Base-by-base conservation (phyloP, 2,888 invertebrate species). In the Eubasilissa splendida region DNA sequence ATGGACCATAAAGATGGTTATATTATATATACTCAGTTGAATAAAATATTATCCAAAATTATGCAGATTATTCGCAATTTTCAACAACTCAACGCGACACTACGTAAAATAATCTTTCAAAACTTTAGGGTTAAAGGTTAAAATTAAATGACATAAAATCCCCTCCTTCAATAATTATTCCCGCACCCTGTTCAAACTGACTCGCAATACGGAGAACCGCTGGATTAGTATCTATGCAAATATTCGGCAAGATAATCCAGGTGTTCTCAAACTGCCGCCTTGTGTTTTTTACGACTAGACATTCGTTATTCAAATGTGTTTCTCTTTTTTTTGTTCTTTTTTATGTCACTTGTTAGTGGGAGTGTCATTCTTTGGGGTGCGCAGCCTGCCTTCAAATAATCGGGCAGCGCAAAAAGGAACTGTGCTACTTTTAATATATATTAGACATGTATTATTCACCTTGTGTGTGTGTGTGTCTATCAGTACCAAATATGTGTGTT, bases 241-340 rank as follows among this genome's bases (percentile, higher is more conserved):
- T 42, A 65, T 12, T 42, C 33, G 3, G 33, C 42, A 59, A 59
- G 22, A 22, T 59, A 73, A 77, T 77, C 60, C 82, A 82, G 80
- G 82, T 80, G 80, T 80, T 77, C 77, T 80, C 80, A 77, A 82
- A 74, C 65, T 78, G 76, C 76, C 70, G 78, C 71, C 82, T 63
- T 56, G 82, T 82, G 82, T 79, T 76, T 71, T 82, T 82, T 80
- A 82, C 80, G 82, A 82, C 71, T 76, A 58, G 78, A 56, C 80
- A 80, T 82, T 80, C 80, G 80, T 82, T 80, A 82, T 82, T 82
- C 80, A 80, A 82, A 82, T 82, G 80, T 80, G 80, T 80, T 82
- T 82, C 80, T 66, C 73, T 74, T 65, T 78, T 58, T 77, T 71
- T 63, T 59, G 59, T 76, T 53, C 76, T 78, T 76, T 76, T 74